Base-by-base conservation (phyloP, 2,888 invertebrate genomes). In the Dinocampus coccinellae region DNA sequence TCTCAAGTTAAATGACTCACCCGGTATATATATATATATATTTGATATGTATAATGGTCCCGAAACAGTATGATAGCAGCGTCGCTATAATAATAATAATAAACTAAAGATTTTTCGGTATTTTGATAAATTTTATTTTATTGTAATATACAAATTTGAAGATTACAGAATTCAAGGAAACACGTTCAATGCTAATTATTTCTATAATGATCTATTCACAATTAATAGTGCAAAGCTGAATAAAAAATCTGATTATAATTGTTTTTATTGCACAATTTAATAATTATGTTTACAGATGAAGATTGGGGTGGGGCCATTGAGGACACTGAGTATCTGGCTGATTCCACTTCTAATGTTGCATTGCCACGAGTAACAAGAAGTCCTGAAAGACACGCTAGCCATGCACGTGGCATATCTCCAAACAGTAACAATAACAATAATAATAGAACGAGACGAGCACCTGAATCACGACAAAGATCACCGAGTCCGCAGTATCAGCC, bases 261-360 rank as follows among this genome's bases (percentile, higher is more conserved):
- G 4, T 2, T n/a, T 20, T 16, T 6, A 47, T 20, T 2, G 16
- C 10, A 36, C 10, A 10, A 36, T 1, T 47, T 16, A 16, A 47
- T 47, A 3, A 11, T 6, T 24, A 52, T 47, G n/a, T 16, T 63
- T 68, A 9, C 90, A 94, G 94, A 94, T 88, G 94, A 94, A 81
- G 94, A 94, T 83, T 94, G 93, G 93, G 84, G 86, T 24, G 84
- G 78, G 11, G 75, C 82, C 3, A 77, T 78, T n/a, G 86, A 87
- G 64, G 86, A 87, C 34, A 80, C 80, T 62, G 84, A 84, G 52
- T 87, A 85, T 75, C 80, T 83, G 34, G 82, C 75, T 2, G 85
- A 82, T 74, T 79, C 79, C 26, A 81, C 81, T 47, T 69, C 80
- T 34, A 80, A 80, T 75, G 66, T 86, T 36, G 85, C 84, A 3